Evolutionary conservation across 2,797 vertebrate species (phyloP).

Genomic region (Enteromius mattozi): DNA sequence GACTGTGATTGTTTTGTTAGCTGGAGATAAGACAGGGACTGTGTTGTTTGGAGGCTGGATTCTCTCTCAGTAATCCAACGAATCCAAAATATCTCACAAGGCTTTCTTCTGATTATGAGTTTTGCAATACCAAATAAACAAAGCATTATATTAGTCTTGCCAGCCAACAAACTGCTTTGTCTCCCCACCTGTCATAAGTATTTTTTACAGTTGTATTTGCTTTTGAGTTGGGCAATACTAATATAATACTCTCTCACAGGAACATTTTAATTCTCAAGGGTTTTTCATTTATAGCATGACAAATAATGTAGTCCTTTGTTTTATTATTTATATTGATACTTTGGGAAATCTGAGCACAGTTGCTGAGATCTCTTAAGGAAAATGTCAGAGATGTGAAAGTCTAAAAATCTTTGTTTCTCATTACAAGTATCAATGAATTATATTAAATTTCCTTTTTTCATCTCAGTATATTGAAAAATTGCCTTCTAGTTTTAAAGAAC

Average conservation of each 20-base stretch:
- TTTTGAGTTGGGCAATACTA: not conserved
- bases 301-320: not conserved
- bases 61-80: not conserved
- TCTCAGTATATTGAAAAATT: not conserved
- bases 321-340: not conserved
- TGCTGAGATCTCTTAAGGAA: not conserved
- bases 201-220: not conserved
- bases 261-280: not conserved
- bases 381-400: not conserved
- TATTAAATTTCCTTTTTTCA: not conserved
- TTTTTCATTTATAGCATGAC: not conserved
- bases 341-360: not conserved
- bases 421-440: not conserved
- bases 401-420: not conserved
- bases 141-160: not conserved
- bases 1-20: not conserved
- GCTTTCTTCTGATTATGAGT: conserved; percentile 20
- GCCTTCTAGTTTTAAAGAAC: not conserved
- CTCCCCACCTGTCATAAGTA: not conserved
- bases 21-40: conserved; percentile 2
- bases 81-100: conserved; percentile 28
- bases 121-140: not conserved
- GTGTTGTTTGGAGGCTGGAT: not conserved
- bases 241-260: not conserved
- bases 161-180: not conserved